Evolutionary conservation across 2,113 vertebrate genomes (phyloP).

Genomic region (Seriola dumerili): DNA sequence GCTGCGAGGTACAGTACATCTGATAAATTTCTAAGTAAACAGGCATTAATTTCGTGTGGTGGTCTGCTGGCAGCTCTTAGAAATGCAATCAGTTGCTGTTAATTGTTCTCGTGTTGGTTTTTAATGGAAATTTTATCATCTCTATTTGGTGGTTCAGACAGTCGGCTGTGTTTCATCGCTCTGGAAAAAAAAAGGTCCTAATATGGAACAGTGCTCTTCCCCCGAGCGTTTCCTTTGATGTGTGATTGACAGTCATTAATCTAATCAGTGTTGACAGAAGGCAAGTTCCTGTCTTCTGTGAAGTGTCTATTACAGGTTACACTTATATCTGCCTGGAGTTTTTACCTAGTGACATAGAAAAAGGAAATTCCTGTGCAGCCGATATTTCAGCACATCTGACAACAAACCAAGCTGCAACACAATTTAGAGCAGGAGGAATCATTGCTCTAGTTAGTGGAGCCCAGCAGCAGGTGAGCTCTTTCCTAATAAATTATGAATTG

Average conservation of each 20-base stretch:
- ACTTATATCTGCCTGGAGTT: not conserved
- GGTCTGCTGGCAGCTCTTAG: constrained; percentile 1
- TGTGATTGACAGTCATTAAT: constrained; percentile 36
- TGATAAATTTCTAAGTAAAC: not conserved
- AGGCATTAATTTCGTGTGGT: not conserved
- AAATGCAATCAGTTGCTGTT: constrained; percentile 6
- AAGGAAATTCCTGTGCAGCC: not conserved
- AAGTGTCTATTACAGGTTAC: not conserved
- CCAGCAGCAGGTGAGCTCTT: constrained; percentile 1
- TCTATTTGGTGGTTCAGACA: not conserved
- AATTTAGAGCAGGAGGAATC: not conserved
- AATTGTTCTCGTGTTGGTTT: constrained; percentile 23
- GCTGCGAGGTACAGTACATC: not conserved
- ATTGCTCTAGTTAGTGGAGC: not conserved
- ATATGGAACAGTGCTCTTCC: constrained; percentile 19
- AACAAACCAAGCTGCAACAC: not conserved
- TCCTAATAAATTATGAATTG: not conserved
- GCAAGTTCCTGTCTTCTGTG: constrained; percentile 3
- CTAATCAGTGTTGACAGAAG: constrained; percentile 49
- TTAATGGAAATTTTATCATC: not conserved
- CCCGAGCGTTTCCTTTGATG: constrained; percentile 30
- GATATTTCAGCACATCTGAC: not conserved
- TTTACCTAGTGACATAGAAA: not conserved
- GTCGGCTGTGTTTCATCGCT: constrained; percentile 9
- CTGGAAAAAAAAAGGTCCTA: not conserved